A percentile compares a stretch with the other conserved stretches of the same genome.
phyloP scores from a whole-genome alignment of 2,797 vertebrate species.

The Loris lydekkerianus region DNA sequence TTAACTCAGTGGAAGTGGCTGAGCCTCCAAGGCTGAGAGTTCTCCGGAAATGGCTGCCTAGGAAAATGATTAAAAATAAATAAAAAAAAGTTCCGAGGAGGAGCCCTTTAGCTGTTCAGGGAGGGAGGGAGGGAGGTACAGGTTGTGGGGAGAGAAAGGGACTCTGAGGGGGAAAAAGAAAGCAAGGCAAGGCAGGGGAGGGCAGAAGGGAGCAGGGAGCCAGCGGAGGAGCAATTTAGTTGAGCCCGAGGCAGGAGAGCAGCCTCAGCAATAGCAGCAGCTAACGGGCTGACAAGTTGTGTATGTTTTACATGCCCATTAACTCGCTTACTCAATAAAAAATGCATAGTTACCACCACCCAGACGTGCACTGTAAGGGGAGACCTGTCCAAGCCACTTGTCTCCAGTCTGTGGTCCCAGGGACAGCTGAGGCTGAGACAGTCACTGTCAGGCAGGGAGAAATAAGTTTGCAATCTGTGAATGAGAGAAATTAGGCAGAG shows the following conservation, averaged over 20 bases:
- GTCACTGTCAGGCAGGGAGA: background rate
- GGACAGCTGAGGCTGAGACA: background rate
- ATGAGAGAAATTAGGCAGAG: background rate
- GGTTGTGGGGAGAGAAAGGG: background rate
- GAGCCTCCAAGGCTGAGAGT: background rate
- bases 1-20: background rate
- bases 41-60: background rate
- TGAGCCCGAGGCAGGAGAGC: constrained; percentile 56
- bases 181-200: background rate
- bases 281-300: constrained; percentile 62
- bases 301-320: constrained; percentile 43
- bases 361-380: background rate
- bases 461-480: background rate
- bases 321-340: constrained; percentile 42
- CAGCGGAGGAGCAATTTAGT: background rate
- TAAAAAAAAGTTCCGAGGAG: constrained; percentile 7
- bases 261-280: background rate
- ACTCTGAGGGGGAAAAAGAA: background rate
- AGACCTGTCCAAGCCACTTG: background rate
- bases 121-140: background rate
- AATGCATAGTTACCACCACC: background rate
- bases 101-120: background rate
- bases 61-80: constrained; percentile 34
- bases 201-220: background rate
- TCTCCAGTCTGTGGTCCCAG: background rate